These are phyloP conservation scores for Eupithecia dodoneata DNA, from an alignment of 2,888 invertebrate species.

Conservation along the genomic window DNA sequence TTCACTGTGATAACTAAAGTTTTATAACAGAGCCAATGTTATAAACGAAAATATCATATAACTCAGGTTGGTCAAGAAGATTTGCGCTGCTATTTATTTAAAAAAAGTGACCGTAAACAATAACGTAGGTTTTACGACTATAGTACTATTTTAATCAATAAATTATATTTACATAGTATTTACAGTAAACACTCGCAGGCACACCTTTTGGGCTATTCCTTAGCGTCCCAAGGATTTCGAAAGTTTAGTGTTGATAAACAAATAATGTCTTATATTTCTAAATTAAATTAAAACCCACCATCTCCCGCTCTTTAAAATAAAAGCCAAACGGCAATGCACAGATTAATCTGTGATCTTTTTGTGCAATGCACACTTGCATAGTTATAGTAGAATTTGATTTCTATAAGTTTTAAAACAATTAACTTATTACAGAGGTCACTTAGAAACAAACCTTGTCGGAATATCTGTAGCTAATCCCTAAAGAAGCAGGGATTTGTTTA, in stretches of 20 bases:
- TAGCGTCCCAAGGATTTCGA: slow-evolving; percentile 2
- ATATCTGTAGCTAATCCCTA: slow-evolving; percentile 43
- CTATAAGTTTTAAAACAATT: neutral
- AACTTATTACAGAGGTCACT: neutral
- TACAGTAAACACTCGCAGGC: slow-evolving; percentile 45
- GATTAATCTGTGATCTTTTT: neutral
- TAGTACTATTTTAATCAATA: slow-evolving; percentile 13
- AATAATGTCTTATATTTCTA: neutral
- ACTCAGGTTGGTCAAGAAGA: too few relatives aligned
- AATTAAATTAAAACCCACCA: neutral
- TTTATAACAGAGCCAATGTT: too few relatives aligned
- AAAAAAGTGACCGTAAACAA: neutral
- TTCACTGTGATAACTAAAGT: neutral
- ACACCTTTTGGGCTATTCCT: slow-evolving; percentile 21
- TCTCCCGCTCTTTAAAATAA: neutral
- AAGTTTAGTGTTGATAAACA: neutral
- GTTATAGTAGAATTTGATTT: neutral
- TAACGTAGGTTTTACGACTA: neutral
- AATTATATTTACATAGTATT: slow-evolving; percentile 32
- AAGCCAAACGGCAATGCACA: neutral
- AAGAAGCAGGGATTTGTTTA: slow-evolving; percentile 60
- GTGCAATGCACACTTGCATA: too few relatives aligned
- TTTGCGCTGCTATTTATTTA: neutral
- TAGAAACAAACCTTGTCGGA: slow-evolving; percentile 29
- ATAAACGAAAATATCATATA: too few relatives aligned